Conservation (phyloP, 2,888 invertebrate species). For the Thecophora atra region DNA sequence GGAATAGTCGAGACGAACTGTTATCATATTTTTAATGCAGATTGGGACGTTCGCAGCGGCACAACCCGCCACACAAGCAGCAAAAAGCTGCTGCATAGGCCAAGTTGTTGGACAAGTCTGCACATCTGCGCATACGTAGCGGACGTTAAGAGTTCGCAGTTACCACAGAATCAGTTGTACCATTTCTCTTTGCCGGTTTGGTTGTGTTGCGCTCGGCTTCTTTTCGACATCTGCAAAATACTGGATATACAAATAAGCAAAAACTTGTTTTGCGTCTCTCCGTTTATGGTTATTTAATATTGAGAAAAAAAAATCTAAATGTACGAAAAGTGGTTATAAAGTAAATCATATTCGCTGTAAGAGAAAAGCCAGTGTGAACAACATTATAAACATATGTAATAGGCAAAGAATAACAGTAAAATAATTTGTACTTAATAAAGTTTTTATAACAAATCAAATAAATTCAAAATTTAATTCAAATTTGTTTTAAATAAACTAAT, state of each 20-base stretch:
- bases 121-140: slow-evolving; percentile 6
- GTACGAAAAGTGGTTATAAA: not conserved
- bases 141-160: slow-evolving; percentile 13
- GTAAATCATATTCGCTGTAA: no score
- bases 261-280: not conserved
- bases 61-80: no score
- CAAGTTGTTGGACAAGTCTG: not conserved
- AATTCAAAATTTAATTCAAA: no score
- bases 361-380: no score
- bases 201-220: slow-evolving; percentile 14
- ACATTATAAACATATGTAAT: no score
- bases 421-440: no score
- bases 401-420: no score
- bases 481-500: no score
- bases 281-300: not conserved
- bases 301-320: not conserved
- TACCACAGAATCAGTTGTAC: slow-evolving; percentile 32
- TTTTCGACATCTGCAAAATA: not conserved
- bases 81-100: not conserved
- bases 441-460: no score
- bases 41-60: no score
- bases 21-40: no score
- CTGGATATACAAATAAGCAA: not conserved
- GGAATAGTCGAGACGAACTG: no score
- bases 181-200: slow-evolving; percentile 18